Evolutionary conservation across 2,113 vertebrate genomes (phyloP), one percentile per base, ranked within the genome.

Genomic region (Chloropsis cyanopogon): DNA sequence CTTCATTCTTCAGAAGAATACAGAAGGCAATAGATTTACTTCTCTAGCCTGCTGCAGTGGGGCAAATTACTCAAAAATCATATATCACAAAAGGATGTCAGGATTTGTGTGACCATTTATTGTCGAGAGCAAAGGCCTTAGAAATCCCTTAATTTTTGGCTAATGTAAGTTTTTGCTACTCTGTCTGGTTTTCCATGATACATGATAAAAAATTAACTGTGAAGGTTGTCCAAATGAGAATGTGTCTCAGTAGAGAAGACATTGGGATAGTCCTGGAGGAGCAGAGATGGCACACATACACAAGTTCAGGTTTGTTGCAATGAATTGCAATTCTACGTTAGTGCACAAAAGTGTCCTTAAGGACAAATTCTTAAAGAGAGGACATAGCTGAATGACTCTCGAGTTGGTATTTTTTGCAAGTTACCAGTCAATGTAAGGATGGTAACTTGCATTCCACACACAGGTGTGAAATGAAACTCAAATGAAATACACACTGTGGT

Each of bases 121-220:
- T 12, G 8, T 15, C 76, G 18, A 49, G 7, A 35, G 4, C 9
- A 66, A 42, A 47, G 7, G 22, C 28, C 42, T 28, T 46, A 26
- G 19, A 82, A 71, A 60, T 41, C 15, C 56, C 41, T 42, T 31
- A 17, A 44, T 12, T 93, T 91, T 69, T 70, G 14, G 26, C 3
- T 24, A n/a, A 39, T 5, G 9, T 7, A 83, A 65, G 21, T 22
- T 69, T 28, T 54, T 69, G 39, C 5, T 50, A 7, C 2, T 47
- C 29, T 81, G 2, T 50, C 29, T 65, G 11, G 3, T 56, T 66
- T 81, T 56, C 9, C 19, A 35, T 0, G 0, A 9, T 33, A 47
- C 4, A 37, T 0, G 0, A 37, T 8, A 53, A 42, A 46, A 52
- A 61, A 37, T 26, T 57, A 50, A 28, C 5, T 24, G 31, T 12